Conservation (phyloP, 2,888 invertebrate species). For the Cinara cedri region DNA sequence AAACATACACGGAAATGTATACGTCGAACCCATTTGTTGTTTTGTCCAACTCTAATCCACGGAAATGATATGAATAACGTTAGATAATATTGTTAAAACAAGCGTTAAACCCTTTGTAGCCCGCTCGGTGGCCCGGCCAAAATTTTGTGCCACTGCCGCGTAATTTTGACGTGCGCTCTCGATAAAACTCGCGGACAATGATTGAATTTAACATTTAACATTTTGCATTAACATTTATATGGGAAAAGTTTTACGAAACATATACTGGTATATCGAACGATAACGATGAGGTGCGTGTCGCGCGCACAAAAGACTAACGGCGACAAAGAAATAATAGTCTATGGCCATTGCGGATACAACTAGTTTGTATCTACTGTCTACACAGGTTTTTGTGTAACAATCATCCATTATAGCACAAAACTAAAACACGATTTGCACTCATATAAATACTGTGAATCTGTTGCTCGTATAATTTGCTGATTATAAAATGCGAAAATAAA, state of each 20-base stretch:
- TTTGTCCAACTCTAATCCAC: no score
- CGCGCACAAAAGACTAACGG: background rate
- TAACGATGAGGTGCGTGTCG: background rate
- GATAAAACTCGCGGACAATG: background rate
- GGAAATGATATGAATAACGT: background rate
- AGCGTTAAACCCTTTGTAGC: no score
- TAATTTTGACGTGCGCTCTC: background rate
- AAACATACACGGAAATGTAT: background rate
- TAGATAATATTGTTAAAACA: background rate
- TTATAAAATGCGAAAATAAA: no score
- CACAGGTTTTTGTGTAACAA: no score
- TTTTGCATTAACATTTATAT: slow-evolving; percentile 28
- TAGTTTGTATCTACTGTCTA: no score
- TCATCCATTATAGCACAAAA: background rate
- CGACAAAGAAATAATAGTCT: background rate
- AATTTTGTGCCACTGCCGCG: background rate
- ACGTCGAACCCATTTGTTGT: background rate
- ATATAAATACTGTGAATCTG: no score
- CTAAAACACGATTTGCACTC: background rate
- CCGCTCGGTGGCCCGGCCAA: background rate
- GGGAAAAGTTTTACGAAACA: slow-evolving; percentile 28
- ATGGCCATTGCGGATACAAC: no score
- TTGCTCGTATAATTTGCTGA: no score
- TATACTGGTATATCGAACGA: background rate
- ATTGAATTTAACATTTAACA: background rate